Evolutionary conservation across 2,797 vertebrate genomes (phyloP).

Genomic region (Thaleichthys pacificus): DNA sequence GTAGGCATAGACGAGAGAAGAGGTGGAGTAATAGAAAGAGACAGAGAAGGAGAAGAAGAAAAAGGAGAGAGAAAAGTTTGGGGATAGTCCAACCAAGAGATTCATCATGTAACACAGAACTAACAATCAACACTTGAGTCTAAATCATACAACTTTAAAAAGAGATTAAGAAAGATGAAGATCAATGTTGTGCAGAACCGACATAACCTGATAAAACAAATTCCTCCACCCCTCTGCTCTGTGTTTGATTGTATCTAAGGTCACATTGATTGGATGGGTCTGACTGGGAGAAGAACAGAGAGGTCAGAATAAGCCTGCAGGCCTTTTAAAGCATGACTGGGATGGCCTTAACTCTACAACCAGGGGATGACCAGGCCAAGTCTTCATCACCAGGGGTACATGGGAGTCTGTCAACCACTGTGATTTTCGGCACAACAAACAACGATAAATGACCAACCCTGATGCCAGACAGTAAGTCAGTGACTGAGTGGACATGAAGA

Average conservation of each 20-base stretch:
- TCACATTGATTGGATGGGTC: not conserved
- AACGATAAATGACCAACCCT: slow-evolving; percentile 34
- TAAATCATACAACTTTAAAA: too few species aligned
- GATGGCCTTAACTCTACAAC: slow-evolving; percentile 15
- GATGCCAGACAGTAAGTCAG: slow-evolving; percentile 37
- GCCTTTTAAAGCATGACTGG: not conserved
- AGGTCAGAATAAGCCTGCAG: not conserved
- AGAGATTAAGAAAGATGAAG: too few species aligned
- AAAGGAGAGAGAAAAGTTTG: not conserved
- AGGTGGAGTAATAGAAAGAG: slow-evolving; percentile 19
- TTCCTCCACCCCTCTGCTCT: not conserved
- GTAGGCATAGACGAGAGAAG: slow-evolving; percentile 14
- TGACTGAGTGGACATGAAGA: slow-evolving; percentile 45
- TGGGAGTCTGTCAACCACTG: slow-evolving; percentile 21
- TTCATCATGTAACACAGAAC: too few species aligned
- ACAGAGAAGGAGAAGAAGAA: not conserved
- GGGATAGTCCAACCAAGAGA: not conserved
- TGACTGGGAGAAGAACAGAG: not conserved
- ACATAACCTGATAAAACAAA: not conserved
- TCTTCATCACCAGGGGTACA: slow-evolving; percentile 19
- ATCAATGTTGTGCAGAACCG: not conserved
- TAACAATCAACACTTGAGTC: too few species aligned
- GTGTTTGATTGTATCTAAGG: not conserved
- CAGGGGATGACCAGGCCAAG: slow-evolving; percentile 13
- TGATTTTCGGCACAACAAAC: slow-evolving; percentile 20